Evolutionary conservation across 2,113 vertebrate genomes (phyloP), one percentile per base, ranked within the genome.

Genomic region (Antechinus flavipes): DNA sequence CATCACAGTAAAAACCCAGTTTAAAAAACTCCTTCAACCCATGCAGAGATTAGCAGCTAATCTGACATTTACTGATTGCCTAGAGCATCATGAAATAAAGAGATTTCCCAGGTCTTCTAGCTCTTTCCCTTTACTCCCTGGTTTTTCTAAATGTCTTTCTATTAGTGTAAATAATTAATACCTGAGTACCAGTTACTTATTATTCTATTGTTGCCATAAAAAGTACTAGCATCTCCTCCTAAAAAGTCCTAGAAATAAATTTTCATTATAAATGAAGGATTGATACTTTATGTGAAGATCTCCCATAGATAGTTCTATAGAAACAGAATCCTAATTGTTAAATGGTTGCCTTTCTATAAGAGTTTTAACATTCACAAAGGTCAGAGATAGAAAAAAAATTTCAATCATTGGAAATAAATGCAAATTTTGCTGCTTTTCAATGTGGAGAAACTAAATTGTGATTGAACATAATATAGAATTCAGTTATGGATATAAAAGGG

Each of bases 391-490:
- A 47, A 94, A 89, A 91, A 26, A 52, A 52, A 92, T 96, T 96
- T 90, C 91, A 90, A 90, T 95, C 89, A 8, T 90, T 94, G 46
- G 46, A 97, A 96, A 55, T 76, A 92, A 52, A 93, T 76, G 46
- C 91, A 68, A 35, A 68, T 68, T 14, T 58, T 58, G 56, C 56
- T 30, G 9, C 25, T 58, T 30, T 58, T 76, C 61, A n/a, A 16
- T 76, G 35, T n/a, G 5, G 68, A 84, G n/a, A 84, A 84, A 84
- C 7, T 8, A 19, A 35, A 68, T 8, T n/a, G 25, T n/a, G 19
- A 84, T 23, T 84, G 35, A 84, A 84, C 42, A 42, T 42, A 84
- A 84, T 84, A 19, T 84, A 42, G 68, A 84, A 42, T 1, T 12
- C 0, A 53, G n/a, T 95, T 93, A 52, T 49, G 30, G 22, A 50